phyloP scores from a whole-genome alignment of 1,140 invertebrate genomes.

The Saxidomus purpurata region DNA sequence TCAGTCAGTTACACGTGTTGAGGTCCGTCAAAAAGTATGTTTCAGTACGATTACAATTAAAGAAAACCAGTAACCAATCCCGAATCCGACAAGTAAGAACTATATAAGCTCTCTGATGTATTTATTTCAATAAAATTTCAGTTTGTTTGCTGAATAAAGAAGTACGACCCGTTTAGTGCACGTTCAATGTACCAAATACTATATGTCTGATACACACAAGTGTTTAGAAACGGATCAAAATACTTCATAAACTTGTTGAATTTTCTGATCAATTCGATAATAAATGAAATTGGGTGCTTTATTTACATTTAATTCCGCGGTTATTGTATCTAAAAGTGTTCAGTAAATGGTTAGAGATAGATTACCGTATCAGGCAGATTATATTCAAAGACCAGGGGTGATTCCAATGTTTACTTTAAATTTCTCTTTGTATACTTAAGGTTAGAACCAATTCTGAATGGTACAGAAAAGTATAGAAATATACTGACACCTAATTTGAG shows the following conservation, averaged over 20 bases:
- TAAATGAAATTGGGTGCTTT: slow-evolving; percentile 49
- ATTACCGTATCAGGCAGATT: slow-evolving; percentile 12
- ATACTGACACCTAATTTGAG: background rate
- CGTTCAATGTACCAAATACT: background rate
- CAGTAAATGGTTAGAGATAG: slow-evolving; percentile 28
- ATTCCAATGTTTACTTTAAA: slow-evolving; percentile 41
- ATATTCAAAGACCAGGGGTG: slow-evolving; percentile 2
- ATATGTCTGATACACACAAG: background rate
- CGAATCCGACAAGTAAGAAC: too few species aligned
- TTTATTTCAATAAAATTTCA: too few species aligned
- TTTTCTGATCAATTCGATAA: slow-evolving; percentile 35
- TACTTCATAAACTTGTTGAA: slow-evolving; percentile 27
- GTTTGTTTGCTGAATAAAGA: too few species aligned
- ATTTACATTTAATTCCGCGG: slow-evolving; percentile 51
- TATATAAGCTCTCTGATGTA: too few species aligned
- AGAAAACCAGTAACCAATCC: too few species aligned
- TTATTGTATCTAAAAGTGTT: slow-evolving; percentile 14
- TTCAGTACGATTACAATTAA: too few species aligned
- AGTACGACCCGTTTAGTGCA: too few species aligned
- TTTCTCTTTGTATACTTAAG: slow-evolving; percentile 28
- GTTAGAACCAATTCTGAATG: slow-evolving; percentile 14
- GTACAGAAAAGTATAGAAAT: background rate
- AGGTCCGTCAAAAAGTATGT: too few species aligned
- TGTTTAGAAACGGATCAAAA: slow-evolving; percentile 22
- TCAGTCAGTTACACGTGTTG: too few species aligned